Evolutionary conservation across 1,140 invertebrate species (phyloP).

Genomic region (Helicoverpa armigera): DNA sequence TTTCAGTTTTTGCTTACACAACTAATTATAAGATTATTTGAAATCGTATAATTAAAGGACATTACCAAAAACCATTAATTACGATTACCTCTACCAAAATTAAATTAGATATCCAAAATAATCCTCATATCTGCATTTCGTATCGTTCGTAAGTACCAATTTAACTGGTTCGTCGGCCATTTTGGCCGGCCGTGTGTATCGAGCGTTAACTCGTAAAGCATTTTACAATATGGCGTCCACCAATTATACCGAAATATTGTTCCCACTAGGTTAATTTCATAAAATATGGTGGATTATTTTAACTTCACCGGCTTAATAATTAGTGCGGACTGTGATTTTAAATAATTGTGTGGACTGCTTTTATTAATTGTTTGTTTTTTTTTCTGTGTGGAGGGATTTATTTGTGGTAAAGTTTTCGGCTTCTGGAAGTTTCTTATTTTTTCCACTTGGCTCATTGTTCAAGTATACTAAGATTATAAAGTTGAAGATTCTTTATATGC

Average conservation of each 20-base stretch:
- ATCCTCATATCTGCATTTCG: slow-evolving; percentile 6
- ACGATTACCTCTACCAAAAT: not conserved
- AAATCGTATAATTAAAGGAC: not conserved
- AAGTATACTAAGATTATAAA: no score
- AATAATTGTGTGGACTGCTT: not conserved
- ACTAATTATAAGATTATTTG: no score
- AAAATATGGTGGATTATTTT: slow-evolving; percentile 25
- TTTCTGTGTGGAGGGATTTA: not conserved
- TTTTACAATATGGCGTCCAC: slow-evolving; percentile 6
- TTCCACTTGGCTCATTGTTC: no score
- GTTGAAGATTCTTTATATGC: no score
- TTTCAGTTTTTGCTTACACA: no score
- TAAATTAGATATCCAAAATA: slow-evolving; percentile 3
- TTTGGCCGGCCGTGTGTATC: not conserved
- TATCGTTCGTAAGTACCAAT: slow-evolving; percentile 9
- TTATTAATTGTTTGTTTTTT: not conserved
- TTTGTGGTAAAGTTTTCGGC: no score
- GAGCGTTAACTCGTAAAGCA: not conserved
- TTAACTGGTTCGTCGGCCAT: not conserved
- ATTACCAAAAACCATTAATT: not conserved
- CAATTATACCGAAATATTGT: slow-evolving; percentile 41
- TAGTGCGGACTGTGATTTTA: slow-evolving; percentile 13
- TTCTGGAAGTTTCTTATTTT: no score
- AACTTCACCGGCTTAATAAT: slow-evolving; percentile 22
- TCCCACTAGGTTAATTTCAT: slow-evolving; percentile 21